Conservation (phyloP, 2,113 vertebrate species). For the Helogale parvula region DNA sequence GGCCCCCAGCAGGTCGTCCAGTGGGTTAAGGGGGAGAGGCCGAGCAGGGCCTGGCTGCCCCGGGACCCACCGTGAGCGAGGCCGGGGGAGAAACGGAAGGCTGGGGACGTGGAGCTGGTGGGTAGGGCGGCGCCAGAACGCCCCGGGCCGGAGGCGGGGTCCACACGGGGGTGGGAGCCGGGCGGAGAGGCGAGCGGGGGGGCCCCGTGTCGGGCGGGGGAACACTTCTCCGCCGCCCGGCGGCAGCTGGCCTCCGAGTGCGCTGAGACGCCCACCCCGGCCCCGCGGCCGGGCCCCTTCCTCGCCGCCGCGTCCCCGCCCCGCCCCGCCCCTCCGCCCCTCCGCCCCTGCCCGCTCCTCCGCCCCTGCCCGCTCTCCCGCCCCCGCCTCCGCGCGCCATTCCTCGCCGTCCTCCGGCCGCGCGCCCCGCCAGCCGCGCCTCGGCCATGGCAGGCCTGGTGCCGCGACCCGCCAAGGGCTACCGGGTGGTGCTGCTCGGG, state of each 20-base stretch:
- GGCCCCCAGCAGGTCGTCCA: not conserved
- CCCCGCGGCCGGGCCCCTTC: not conserved
- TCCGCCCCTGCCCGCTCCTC: not conserved
- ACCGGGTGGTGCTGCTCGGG: slow-evolving; percentile 66
- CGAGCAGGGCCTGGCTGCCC: not conserved
- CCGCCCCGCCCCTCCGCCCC: not conserved
- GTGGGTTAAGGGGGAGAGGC: not conserved
- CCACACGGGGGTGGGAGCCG: no score
- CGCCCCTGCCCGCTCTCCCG: not conserved
- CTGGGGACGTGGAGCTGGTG: not conserved
- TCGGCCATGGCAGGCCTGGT: slow-evolving; percentile 42
- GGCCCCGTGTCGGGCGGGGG: not conserved
- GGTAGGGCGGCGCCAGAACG: not conserved
- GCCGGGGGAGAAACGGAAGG: not conserved
- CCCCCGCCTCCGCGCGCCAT: slow-evolving; percentile 36
- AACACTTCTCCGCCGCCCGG: not conserved
- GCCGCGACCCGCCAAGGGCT: slow-evolving; percentile 57
- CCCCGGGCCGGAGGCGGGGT: not conserved
- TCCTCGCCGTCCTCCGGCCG: not conserved
- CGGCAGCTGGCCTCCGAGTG: no score
- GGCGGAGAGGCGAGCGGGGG: not conserved
- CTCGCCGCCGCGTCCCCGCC: not conserved
- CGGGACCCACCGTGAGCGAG: not conserved
- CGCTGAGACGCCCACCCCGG: not conserved
- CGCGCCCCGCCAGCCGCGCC: not conserved